A percentile compares a stretch with the other conserved stretches of the same genome.
Conservation (phyloP, 2,113 vertebrate species). For the Nycticebus coucang region DNA sequence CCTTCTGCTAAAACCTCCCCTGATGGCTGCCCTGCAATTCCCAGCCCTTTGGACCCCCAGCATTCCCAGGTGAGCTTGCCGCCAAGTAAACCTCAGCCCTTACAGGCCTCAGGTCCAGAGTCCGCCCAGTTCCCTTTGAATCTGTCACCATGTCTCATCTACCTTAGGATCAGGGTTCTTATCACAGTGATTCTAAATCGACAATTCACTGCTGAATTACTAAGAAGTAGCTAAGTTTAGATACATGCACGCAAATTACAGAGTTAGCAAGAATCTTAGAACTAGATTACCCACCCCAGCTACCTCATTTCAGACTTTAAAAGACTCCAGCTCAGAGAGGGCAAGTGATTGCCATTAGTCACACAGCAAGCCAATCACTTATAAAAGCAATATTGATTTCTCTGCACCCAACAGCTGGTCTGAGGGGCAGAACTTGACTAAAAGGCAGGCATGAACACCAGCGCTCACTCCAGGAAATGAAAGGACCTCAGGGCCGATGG, state of each 20-base stretch:
- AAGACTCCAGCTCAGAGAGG: neutral
- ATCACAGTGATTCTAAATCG: neutral
- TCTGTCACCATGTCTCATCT: neutral
- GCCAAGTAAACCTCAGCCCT: neutral
- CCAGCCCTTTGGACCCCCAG: no score
- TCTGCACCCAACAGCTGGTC: rapidly evolving
- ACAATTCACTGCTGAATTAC: neutral
- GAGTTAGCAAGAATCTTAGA: neutral
- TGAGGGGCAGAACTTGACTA: neutral
- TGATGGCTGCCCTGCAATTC: neutral
- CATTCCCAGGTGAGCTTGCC: no score
- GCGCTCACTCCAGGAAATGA: neutral
- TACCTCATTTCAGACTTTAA: neutral
- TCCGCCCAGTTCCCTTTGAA: neutral
- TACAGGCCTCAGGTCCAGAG: neutral
- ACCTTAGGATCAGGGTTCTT: neutral
- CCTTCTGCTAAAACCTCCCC: neutral
- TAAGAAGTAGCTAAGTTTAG: neutral
- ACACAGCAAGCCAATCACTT: neutral
- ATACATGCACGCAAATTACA: neutral
- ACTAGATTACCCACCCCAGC: neutral
- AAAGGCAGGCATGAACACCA: neutral
- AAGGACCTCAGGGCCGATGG: neutral
- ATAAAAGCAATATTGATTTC: neutral
- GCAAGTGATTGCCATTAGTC: neutral